Base-by-base conservation (phyloP, 2,113 vertebrate genomes). In the Silurus asotus region DNA sequence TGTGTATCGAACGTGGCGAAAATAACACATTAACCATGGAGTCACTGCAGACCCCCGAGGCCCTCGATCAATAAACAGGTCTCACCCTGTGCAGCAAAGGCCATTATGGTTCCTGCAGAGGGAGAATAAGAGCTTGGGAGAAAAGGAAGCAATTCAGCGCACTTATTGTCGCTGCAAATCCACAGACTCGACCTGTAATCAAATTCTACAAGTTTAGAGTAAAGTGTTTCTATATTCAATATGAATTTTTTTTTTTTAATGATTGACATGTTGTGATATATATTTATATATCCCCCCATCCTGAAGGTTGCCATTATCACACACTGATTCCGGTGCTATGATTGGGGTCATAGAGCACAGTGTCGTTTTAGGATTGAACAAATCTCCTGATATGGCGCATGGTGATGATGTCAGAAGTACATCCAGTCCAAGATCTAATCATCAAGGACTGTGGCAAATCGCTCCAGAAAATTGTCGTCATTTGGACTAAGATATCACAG, bases 1-100 rank as follows among this genome's bases (percentile, higher is more conserved):
- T 82, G 80, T 51, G 62, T 65, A 65, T 82, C 53, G 61, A 82
- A 65, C 13, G 0, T 65, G 80, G 61, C 23, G 13, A 53, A 65
- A 82, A 49, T 65, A 65, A 64, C 80, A 82, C 61, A 65, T 82
- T 65, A 82, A 82, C 61, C 14, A 23, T 51, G 61, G 80, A 82
- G 61, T 65, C 61, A 65, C 11, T 82, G 80, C 51, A 17, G 80
- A 65, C 80, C 61, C 80, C 61, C 45, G 80, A 65, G 61, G 80
- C 20, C 4, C 45, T 25, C 3, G 23, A 82, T 82, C 80, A 25
- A 82, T 82, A 65, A 82, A 51, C 62, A 65, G 80, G 80, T 82
- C 80, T 82, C 80, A 65, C 45, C 48, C 48, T 53, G 80, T 82
- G 61, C 45, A 51, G 79, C 59, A 64, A 81, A 81, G 79, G 59